These are phyloP conservation scores for Nomada ferruginata DNA, from an alignment of 2,888 invertebrate species.

Conservation along the genomic window DNA sequence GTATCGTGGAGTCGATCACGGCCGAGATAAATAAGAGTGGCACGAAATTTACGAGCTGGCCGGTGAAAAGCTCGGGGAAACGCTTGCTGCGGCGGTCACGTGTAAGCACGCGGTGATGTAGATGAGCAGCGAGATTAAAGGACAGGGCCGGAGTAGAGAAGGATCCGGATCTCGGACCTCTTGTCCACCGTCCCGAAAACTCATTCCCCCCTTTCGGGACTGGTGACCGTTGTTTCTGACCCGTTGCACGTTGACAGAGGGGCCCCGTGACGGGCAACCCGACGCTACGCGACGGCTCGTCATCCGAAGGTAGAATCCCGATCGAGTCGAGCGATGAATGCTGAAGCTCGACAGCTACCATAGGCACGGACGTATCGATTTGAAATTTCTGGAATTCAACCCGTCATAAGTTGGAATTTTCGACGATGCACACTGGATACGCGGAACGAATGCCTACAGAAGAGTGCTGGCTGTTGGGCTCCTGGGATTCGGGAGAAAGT, in stretches of 20 bases:
- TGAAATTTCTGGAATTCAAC: conserved; percentile 59
- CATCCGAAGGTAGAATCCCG: conserved; percentile 55
- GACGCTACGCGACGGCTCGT: conserved; percentile 62
- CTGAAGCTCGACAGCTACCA: conserved; percentile 61
- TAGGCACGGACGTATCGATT: conserved; percentile 64
- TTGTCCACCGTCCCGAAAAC: conserved; percentile 53
- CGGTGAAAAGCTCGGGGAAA: conserved; percentile 74
- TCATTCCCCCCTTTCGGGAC: conserved; percentile 30
- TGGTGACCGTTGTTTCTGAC: conserved; percentile 52
- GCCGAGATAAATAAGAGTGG: conserved; percentile 76
- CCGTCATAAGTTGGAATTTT: conserved; percentile 47
- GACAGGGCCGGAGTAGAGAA: conserved; percentile 45
- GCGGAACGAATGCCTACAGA: conserved; percentile 33
- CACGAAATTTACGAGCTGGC: conserved; percentile 75
- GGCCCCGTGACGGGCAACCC: conserved; percentile 47
- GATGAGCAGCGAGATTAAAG: conserved; percentile 69
- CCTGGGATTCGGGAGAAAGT: conserved; percentile 17
- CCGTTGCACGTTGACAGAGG: conserved; percentile 70
- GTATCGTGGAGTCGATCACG: conserved; percentile 70
- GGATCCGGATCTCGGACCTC: conserved; percentile 63
- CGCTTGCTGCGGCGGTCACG: conserved; percentile 50
- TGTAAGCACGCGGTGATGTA: conserved; percentile 70
- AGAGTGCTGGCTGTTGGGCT: conserved; percentile 7
- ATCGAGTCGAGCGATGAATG: conserved; percentile 59
- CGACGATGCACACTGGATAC: conserved; percentile 19